Evolutionary conservation across 2,888 invertebrate species (phyloP).

Genomic region (Orchestes rusci): DNA sequence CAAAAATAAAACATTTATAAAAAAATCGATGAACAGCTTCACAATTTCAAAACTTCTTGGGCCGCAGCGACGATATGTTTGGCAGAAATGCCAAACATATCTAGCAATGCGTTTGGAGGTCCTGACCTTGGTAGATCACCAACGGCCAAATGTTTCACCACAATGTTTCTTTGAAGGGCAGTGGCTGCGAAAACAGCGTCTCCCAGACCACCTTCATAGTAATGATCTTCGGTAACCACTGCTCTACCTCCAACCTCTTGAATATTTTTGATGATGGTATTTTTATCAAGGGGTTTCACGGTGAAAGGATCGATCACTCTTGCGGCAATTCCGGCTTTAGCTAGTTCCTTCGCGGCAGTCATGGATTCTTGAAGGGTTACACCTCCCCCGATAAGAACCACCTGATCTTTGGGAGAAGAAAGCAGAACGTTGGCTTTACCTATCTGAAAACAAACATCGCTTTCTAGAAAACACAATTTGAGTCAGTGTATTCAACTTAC

Average conservation of each 20-base stretch:
- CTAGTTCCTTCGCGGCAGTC: constrained; percentile 70
- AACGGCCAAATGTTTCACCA: constrained; percentile 76
- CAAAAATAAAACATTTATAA: too few relatives aligned
- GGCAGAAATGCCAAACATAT: constrained; percentile 83
- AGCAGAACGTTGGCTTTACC: constrained; percentile 77
- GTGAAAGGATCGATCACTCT: constrained; percentile 94
- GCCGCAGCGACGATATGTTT: constrained; percentile 69
- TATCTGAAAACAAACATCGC: constrained; percentile 42
- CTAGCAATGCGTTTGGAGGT: constrained; percentile 75
- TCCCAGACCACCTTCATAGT: constrained; percentile 91
- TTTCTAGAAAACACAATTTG: background rate
- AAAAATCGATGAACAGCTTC: constrained; percentile 16
- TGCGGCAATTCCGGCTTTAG: constrained; percentile 61
- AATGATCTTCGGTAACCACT: constrained; percentile 96
- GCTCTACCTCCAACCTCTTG: constrained; percentile 72
- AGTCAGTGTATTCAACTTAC: constrained; percentile 38
- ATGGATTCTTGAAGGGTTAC: constrained; percentile 90
- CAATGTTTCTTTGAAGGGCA: constrained; percentile 60
- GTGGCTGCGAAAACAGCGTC: constrained; percentile 87
- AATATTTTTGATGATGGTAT: constrained; percentile 68
- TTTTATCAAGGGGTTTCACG: constrained; percentile 87
- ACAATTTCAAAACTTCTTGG: constrained; percentile 51
- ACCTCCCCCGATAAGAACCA: constrained; percentile 86
- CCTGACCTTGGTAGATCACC: constrained; percentile 86
- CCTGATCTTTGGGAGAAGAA: constrained; percentile 67